Base-by-base conservation (phyloP, 2,888 invertebrate genomes). In the Polylopha cassiicola region DNA sequence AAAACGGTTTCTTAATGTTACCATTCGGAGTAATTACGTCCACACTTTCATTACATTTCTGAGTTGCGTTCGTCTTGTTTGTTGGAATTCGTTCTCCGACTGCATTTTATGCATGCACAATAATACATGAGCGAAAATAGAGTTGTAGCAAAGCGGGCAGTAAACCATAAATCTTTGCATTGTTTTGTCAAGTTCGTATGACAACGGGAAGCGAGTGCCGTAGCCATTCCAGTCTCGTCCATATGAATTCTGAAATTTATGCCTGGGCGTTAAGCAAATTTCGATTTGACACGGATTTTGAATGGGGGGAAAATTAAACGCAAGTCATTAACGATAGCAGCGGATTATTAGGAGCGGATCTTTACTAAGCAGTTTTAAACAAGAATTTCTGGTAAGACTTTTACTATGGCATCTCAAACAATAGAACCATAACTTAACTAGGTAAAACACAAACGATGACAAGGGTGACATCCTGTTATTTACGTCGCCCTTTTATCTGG, bases 401-500 rank as follows among this genome's bases (percentile, higher is more conserved):
- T 37, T 44, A 41, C 46, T 46, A 45, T 49, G 62, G 58, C 61
- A 64, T 62, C 62, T 58, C 50, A 61, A 70, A 74, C 73, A 74
- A 75, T 73, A 68, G 73, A 47, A 53, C 58, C 57, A 67, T 74
- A 74, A 74, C 64, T 74, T 68, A 66, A 60, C 67, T 61, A 62
- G 65, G 67, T 69, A 72, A 72, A 73, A 74, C 71, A 70, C 72
- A 69, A 63, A 56, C 68, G 65, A 65, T 74, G 73, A 74, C 73
- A 73, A 62, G 73, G 72, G 70, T 74, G 72, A 73, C 57, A 70
- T 71, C 70, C 70, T 69, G 57, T 68, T 73, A 71, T 73, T 73
- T 70, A 63, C 57, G 63, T 59, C 53, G 50, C 50, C 49, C 57
- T 53, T 56, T 20, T 31, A 36, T 41, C 41, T 26, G 20, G 55